These are phyloP conservation scores for Pangasius djambal DNA, from an alignment of 2,797 vertebrate species.

Conservation along the genomic window DNA sequence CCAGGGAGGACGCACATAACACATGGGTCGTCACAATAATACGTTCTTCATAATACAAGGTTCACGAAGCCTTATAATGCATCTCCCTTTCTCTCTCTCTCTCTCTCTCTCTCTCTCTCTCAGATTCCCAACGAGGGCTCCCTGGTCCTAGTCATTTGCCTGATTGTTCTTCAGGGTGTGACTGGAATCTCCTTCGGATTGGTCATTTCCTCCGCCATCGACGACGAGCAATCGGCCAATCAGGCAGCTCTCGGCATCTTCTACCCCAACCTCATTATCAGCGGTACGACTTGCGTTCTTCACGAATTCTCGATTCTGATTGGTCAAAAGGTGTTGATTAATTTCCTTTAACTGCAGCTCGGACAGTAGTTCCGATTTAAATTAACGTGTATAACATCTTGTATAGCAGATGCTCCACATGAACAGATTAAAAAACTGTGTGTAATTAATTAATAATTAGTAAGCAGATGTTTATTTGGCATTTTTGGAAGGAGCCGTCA, in stretches of 20 bases:
- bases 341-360: background rate
- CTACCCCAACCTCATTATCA: slow-evolving; percentile 82
- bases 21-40: background rate
- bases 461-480: background rate
- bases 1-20: too few relatives aligned
- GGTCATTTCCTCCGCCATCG: slow-evolving; percentile 79
- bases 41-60: background rate
- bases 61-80: background rate
- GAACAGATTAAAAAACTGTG: too few relatives aligned
- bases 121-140: slow-evolving; percentile 81
- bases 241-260: slow-evolving; percentile 80
- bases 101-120: background rate
- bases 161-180: slow-evolving; percentile 79
- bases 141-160: slow-evolving; percentile 70
- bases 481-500: background rate
- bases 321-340: background rate
- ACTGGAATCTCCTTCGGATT: slow-evolving; percentile 78
- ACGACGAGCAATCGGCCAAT: slow-evolving; percentile 82
- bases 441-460: too few relatives aligned
- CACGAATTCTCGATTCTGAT: background rate
- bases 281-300: slow-evolving; percentile 64
- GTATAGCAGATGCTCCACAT: background rate
- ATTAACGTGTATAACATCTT: background rate
- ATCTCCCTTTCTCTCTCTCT: background rate
- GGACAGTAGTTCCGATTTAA: background rate